Conservation (phyloP, 2,888 invertebrate genomes). For the Ariolimax columbianus region DNA sequence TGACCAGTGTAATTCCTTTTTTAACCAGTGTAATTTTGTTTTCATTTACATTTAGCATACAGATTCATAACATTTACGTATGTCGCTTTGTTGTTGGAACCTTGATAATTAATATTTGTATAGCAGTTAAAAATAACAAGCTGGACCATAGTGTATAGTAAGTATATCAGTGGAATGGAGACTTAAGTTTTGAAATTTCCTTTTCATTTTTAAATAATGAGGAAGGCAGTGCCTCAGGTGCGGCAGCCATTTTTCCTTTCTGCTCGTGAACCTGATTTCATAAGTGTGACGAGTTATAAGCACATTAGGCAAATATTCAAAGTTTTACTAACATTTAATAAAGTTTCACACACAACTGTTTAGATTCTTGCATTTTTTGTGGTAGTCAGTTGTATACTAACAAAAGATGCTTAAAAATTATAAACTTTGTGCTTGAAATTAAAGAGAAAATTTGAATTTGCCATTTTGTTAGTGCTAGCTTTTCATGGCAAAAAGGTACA, state of each 20-base stretch:
- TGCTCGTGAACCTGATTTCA: constrained; percentile 44
- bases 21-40: too few relatives aligned
- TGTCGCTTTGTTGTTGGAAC: not conserved
- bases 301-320: too few relatives aligned
- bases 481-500: too few relatives aligned
- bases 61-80: not conserved
- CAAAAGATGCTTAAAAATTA: too few relatives aligned
- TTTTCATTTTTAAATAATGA: constrained; percentile 44
- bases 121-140: constrained; percentile 8
- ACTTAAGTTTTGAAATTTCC: constrained; percentile 19
- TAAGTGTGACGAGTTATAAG: too few relatives aligned
- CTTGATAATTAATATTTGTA: not conserved
- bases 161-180: not conserved
- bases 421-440: too few relatives aligned
- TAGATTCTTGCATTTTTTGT: not conserved
- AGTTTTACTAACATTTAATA: too few relatives aligned
- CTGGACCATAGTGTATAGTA: constrained; percentile 23
- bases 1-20: not conserved
- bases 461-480: too few relatives aligned
- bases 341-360: constrained; percentile 42
- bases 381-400: too few relatives aligned
- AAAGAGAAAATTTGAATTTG: too few relatives aligned
- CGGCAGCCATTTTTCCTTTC: constrained; percentile 70
- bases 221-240: constrained; percentile 59
- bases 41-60: too few relatives aligned